Evolutionary conservation across 2,113 vertebrate species (phyloP).

Genomic region (Orcinus orca): DNA sequence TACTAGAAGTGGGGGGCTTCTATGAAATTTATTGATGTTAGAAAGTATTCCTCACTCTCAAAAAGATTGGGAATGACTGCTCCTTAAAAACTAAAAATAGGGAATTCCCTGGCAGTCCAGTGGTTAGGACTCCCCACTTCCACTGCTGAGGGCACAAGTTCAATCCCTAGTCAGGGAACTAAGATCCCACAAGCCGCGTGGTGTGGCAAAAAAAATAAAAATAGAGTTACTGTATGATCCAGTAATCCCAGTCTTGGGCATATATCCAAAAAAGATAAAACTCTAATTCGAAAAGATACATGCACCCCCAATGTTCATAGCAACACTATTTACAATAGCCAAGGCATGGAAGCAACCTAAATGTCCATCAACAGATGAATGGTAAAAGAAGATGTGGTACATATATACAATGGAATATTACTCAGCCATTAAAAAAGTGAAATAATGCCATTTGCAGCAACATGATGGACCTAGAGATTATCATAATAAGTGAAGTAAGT

Average conservation of each 20-base stretch:
- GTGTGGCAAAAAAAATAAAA: not conserved
- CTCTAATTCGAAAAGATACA: not conserved
- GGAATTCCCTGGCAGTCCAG: no score
- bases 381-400: not conserved
- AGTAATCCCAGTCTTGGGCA: not conserved
- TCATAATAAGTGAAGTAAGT: not conserved
- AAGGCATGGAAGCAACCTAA: not conserved
- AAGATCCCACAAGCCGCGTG: no score
- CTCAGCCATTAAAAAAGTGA: not conserved
- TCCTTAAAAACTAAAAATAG: no score
- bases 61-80: no score
- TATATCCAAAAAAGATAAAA: not conserved
- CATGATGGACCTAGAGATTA: not conserved
- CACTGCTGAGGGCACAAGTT: no score
- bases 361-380: not conserved
- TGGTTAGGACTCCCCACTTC: no score
- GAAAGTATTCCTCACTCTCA: not conserved
- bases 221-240: not conserved
- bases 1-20: not conserved
- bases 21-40: not conserved
- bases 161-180: no score
- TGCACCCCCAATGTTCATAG: not conserved
- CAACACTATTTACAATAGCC: not conserved
- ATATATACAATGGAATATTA: not conserved
- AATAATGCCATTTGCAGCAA: not conserved